These are phyloP conservation scores for Momotus momota DNA, from an alignment of 2,797 vertebrate species.

Conservation along the genomic window DNA sequence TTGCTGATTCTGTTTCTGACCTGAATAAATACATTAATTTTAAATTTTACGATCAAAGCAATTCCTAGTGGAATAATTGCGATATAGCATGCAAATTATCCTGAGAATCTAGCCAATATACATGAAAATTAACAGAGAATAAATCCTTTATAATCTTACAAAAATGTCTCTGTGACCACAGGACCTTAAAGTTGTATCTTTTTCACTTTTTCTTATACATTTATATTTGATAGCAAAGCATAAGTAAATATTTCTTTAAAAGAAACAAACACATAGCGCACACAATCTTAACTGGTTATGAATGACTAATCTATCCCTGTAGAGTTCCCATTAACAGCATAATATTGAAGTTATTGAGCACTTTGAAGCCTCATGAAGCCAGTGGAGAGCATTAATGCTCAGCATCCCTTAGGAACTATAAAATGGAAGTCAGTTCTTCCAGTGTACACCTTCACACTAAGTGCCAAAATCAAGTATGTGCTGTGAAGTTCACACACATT, in stretches of 20 bases:
- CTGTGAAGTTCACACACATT: neutral
- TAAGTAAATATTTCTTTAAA: neutral
- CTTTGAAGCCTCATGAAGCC: constrained; percentile 14
- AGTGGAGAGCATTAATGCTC: neutral
- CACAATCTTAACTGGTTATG: neutral
- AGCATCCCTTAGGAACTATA: neutral
- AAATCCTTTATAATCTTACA: neutral
- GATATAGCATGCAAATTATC: constrained; percentile 12
- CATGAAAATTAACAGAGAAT: neutral
- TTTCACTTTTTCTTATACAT: neutral
- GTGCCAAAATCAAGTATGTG: neutral
- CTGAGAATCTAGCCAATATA: neutral
- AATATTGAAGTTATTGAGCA: neutral
- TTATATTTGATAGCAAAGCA: neutral
- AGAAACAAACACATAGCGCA: neutral
- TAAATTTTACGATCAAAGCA: constrained; percentile 22
- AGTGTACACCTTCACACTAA: neutral
- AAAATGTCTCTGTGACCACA: neutral
- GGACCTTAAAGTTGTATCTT: neutral
- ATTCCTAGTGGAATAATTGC: constrained; percentile 25
- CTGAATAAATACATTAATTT: constrained; percentile 47
- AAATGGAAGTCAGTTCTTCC: neutral
- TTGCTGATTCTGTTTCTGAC: constrained; percentile 36
- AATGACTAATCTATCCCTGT: constrained; percentile 5
- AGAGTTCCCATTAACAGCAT: neutral